These are phyloP conservation scores for Phengaris alcon DNA, from an alignment of 2,888 invertebrate species.

Conservation along the genomic window DNA sequence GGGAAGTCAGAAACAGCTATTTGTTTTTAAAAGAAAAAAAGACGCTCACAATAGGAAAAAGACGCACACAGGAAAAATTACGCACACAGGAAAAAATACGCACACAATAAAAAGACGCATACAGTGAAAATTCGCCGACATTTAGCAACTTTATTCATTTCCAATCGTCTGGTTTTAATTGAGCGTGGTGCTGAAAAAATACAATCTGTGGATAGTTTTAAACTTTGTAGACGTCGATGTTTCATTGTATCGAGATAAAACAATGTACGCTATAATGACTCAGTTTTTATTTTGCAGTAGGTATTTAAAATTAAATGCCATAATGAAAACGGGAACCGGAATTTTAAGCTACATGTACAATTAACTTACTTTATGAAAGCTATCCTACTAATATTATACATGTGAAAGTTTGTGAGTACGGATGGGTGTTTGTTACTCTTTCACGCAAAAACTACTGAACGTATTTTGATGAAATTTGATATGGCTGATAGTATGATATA, in stretches of 20 bases:
- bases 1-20: slow-evolving; percentile 33
- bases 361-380: too few species aligned
- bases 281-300: too few species aligned
- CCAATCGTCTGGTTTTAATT: not conserved
- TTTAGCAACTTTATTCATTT: slow-evolving; percentile 29
- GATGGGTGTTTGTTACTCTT: too few species aligned
- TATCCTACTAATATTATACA: too few species aligned
- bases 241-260: slow-evolving; percentile 6
- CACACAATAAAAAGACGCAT: slow-evolving; percentile 44
- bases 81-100: slow-evolving; percentile 17
- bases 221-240: slow-evolving; percentile 13
- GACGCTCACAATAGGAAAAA: slow-evolving; percentile 44
- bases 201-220: not conserved
- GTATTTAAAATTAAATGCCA: too few species aligned
- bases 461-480: too few species aligned
- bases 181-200: slow-evolving; percentile 2
- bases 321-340: too few species aligned
- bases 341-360: too few species aligned
- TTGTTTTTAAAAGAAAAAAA: slow-evolving; percentile 36
- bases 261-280: too few species aligned
- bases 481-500: too few species aligned
- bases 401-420: too few species aligned
- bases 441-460: too few species aligned
- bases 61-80: slow-evolving; percentile 37
- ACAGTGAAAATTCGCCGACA: slow-evolving; percentile 25